Evolutionary conservation across 2,797 vertebrate species (phyloP).

Genomic region (Rhinichthys osculus): DNA sequence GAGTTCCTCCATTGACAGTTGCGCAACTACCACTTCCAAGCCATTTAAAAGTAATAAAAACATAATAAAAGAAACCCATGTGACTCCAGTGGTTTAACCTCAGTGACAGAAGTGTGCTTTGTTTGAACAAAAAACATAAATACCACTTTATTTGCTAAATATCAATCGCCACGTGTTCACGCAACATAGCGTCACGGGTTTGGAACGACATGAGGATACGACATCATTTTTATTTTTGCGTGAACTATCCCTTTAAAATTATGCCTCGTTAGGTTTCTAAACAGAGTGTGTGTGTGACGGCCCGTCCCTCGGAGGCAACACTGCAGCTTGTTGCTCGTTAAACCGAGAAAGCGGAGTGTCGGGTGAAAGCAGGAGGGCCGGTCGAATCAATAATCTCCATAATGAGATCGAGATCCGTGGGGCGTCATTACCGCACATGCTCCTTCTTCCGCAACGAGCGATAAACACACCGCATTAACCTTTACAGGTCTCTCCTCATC

Average conservation of each 20-base stretch:
- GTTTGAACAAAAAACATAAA: too few species aligned
- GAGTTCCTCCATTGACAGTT: too few species aligned
- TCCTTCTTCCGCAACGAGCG: constrained; percentile 74
- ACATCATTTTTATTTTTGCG: too few species aligned
- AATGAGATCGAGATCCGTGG: constrained; percentile 77
- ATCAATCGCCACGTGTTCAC: too few species aligned
- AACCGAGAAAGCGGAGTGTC: constrained; percentile 41
- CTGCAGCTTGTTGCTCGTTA: neutral
- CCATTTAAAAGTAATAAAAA: too few species aligned
- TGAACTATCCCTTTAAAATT: neutral
- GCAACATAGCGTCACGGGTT: too few species aligned
- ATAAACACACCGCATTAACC: constrained; percentile 75
- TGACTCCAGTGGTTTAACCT: too few species aligned
- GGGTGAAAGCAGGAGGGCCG: constrained; percentile 68
- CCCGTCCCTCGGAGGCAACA: neutral
- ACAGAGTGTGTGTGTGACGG: neutral
- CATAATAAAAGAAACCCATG: too few species aligned
- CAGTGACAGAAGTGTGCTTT: too few species aligned
- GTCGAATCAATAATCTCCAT: constrained; percentile 81
- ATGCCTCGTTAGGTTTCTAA: neutral
- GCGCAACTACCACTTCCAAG: too few species aligned
- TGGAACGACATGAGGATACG: too few species aligned
- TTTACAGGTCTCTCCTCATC: constrained; percentile 66
- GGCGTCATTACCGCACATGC: constrained; percentile 69
- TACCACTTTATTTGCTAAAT: too few species aligned